Evolutionary conservation across 2,113 vertebrate species (phyloP), one percentile per base, ranked within the genome.

Genomic region (Rousettus leschenaultii): DNA sequence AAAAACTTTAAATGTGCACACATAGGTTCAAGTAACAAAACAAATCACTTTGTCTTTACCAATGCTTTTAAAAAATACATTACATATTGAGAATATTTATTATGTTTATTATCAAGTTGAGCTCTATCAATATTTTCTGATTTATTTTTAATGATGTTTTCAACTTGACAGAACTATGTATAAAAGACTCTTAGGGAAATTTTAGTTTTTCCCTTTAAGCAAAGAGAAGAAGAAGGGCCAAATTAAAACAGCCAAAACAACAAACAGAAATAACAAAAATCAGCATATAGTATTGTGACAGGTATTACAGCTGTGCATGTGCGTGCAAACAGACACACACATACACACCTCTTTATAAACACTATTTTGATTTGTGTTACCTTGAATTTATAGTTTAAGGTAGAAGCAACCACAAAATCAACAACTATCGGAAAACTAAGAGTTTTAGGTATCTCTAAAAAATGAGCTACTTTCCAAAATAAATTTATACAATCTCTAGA

Each of bases 401-500:
- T 78, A 87, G 75, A 40, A 26, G 79, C 38, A 19, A 51, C 13
- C 43, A 15, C 2, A 89, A 92, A 93, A 53, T 93, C 33, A 89
- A 55, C 16, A 92, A 28, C 1, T 86, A 24, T 78, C 74, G 48
- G 38, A 75, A 96, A 97, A 86, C 78, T 96, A 95, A 96, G 63
- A 74, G n/a, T 88, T 96, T 97, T 61, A 80, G 12, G n/a, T 84
- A 30, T 26, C 6, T 57, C 45, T 95, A 92, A 65, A 86, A 98
- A 97, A 92, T 92, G 89, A 91, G 61, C 7, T 73, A 78, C 43
- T 95, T 96, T 77, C 26, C 85, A 78, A 92, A 97, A 63, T 96
- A 97, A 98, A 98, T 68, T 93, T 71, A 87, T 24, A 51, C 18
- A 57, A 33, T 89, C 91, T 96, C 38, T 40, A 77, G 22, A 88